A percentile compares a stretch with the other conserved stretches of the same genome.
phyloP scores from a whole-genome alignment of 2,113 vertebrate genomes.

The Neodontobutis hainanensis region DNA sequence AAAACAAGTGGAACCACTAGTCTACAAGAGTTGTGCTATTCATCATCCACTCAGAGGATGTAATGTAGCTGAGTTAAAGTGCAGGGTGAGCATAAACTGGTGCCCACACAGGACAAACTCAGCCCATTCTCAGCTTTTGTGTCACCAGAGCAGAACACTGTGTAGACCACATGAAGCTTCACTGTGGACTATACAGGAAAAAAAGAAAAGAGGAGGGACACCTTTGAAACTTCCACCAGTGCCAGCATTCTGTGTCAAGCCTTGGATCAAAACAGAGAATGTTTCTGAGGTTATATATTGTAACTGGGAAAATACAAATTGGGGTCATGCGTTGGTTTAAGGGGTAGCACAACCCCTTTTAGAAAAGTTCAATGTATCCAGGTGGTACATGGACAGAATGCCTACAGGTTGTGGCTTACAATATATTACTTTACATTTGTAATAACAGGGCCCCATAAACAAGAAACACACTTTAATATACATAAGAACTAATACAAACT shows the following conservation, averaged over 20 bases:
- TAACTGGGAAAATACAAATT: constrained; percentile 27
- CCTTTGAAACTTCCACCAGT: constrained; percentile 40
- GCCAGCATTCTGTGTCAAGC: constrained; percentile 42
- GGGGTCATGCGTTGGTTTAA: constrained; percentile 38
- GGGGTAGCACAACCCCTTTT: constrained; percentile 7
- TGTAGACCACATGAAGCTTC: constrained; percentile 39
- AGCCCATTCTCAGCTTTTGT: constrained; percentile 69
- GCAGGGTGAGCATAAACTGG: constrained; percentile 61
- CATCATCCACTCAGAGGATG: constrained; percentile 21
- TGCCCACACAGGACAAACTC: constrained; percentile 59
- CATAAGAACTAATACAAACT: too few species aligned
- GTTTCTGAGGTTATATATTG: constrained; percentile 45
- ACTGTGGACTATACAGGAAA: constrained; percentile 20
- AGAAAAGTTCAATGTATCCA: constrained; percentile 35
- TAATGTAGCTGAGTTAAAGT: constrained; percentile 56
- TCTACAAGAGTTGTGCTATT: constrained; percentile 40
- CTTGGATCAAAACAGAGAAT: constrained; percentile 2
- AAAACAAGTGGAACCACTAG: too few species aligned
- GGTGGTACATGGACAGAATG: constrained; percentile 33
- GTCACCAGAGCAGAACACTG: constrained; percentile 43
- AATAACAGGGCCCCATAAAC: too few species aligned
- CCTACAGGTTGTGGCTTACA: not conserved
- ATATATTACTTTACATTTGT: too few species aligned
- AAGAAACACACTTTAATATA: too few species aligned
- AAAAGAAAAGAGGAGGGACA: constrained; percentile 19